phyloP scores from a whole-genome alignment of 2,888 invertebrate species.

The Athalia rosae region DNA sequence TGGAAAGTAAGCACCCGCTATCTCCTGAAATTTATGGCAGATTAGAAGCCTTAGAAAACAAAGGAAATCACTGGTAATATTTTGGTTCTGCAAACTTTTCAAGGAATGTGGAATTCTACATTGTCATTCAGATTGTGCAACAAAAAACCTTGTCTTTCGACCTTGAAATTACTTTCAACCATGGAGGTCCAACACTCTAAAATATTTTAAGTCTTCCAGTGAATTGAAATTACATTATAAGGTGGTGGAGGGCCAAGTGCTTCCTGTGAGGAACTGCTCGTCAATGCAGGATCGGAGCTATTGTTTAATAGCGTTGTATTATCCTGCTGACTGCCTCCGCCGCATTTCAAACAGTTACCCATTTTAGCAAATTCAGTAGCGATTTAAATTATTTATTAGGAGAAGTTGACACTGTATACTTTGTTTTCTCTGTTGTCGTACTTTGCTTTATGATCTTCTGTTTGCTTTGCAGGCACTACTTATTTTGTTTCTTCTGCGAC shows the following conservation, averaged over 20 bases:
- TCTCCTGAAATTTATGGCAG: conserved; percentile 72
- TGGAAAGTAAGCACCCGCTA: conserved; percentile 81
- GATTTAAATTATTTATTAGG: too few species aligned
- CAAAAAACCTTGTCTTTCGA: too few species aligned
- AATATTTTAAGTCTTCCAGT: not conserved
- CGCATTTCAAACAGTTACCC: conserved; percentile 84
- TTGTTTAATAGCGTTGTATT: conserved; percentile 67
- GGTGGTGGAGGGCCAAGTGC: conserved; percentile 77
- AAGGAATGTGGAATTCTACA: too few species aligned
- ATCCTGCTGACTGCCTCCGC: conserved; percentile 68
- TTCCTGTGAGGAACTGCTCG: conserved; percentile 72
- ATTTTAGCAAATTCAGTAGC: conserved; percentile 70
- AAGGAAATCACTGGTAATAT: too few species aligned
- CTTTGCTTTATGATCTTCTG: not conserved
- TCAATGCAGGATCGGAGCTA: conserved; percentile 66
- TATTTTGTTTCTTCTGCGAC: conserved; percentile 2
- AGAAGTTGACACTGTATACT: too few species aligned
- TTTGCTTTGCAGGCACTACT: conserved; percentile 13
- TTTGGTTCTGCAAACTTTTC: too few species aligned
- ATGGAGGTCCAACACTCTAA: too few species aligned
- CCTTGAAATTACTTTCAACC: too few species aligned
- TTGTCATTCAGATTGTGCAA: too few species aligned
- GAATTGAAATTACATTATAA: conserved; percentile 74
- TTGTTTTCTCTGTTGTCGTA: too few species aligned
- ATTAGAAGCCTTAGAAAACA: too few species aligned